Evolutionary conservation across 2,113 vertebrate genomes (phyloP), one percentile per base, ranked within the genome.

Genomic region (Trichomycterus rosablanca): DNA sequence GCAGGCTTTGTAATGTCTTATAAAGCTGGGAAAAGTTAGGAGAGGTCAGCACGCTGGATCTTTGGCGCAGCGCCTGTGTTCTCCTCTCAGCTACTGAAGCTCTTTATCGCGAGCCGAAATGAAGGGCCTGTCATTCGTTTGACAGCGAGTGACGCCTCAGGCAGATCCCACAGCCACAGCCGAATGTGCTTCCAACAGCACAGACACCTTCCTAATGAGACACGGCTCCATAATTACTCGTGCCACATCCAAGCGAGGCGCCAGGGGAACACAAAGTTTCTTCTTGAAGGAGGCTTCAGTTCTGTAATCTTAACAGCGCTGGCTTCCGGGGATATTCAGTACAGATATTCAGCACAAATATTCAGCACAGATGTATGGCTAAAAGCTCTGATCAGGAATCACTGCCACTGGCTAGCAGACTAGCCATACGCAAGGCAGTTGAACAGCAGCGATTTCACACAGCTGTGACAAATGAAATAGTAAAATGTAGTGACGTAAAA

Each of bases 81-180:
- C 50, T 57, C 23, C 16, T 11, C 50, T 57, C 43, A 28, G 52
- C 39, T 24, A 57, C 44, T 55, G 58, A 39, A 62, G 66, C 52
- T 46, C 42, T 61, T 34, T 19, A 68, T 57, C 50, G 50, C 37
- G 63, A 61, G 58, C 51, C 51, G 75, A 73, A 73, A 74, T 70
- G 63, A 80, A 64, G 66, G 76, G 72, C 74, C 74, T 78, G 64
- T 68, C 68, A 45, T 44, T 59, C 32, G 79, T 76, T 74, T 81
- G 78, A 81, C 76, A 79, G 76, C 68, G 72, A 72, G 73, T 77
- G 73, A 67, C 2, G 79, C 81, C 80, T 82, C 54, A 57, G 81
- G 78, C 81, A 76, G 71, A 45, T 81, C 81, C 80, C 66, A 60
- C 73, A 86, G 80, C 76, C 66, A 80, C 69, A 59, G 66, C 72